These are phyloP conservation scores for Hydrochoerus hydrochaeris DNA, from an alignment of 2,113 vertebrate species.

Conservation along the genomic window DNA sequence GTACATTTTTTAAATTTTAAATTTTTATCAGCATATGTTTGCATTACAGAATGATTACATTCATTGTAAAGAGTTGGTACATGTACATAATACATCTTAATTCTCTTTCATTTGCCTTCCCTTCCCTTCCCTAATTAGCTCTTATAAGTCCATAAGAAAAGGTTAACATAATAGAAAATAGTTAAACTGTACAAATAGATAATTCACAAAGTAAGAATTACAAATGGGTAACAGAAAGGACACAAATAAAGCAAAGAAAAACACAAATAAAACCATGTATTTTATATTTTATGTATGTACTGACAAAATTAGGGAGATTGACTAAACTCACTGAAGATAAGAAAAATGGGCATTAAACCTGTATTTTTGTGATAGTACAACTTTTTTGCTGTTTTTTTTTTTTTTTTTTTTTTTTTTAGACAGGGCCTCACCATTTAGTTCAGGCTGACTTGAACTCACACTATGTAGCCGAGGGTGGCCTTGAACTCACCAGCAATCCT, in stretches of 20 bases:
- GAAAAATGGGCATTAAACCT: neutral
- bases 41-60: neutral
- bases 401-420: neutral
- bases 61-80: neutral
- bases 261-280: constrained; percentile 1
- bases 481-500: neutral
- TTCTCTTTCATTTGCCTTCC: neutral
- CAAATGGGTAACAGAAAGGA: neutral
- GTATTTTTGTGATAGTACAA: neutral
- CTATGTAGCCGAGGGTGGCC: neutral
- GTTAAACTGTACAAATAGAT: neutral
- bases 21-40: neutral
- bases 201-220: neutral
- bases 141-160: constrained; percentile 47
- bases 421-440: neutral
- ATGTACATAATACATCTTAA: neutral
- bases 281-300: constrained; percentile 34
- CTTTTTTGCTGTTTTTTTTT: neutral
- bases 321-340: neutral
- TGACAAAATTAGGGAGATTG: constrained; percentile 35
- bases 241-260: neutral
- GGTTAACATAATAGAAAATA: constrained; percentile 2
- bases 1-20: neutral
- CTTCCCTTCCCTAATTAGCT: neutral
- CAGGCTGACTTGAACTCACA: neutral